Conservation (phyloP, 2,113 vertebrate species). For the Lepus timidus region DNA sequence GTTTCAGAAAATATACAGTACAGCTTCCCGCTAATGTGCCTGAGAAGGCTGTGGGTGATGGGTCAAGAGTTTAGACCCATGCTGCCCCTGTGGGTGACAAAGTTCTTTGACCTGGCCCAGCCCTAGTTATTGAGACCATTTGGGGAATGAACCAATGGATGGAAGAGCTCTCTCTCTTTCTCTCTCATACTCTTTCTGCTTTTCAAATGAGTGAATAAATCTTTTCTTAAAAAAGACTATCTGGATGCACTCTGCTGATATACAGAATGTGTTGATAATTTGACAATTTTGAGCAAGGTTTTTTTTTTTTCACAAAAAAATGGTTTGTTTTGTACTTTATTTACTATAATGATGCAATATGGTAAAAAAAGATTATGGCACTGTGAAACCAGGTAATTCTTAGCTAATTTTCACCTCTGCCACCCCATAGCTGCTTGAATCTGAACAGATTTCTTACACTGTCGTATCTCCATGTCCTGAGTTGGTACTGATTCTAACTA, state of each 20-base stretch:
- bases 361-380: background rate
- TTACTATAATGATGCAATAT: slow-evolving; percentile 10
- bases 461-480: background rate
- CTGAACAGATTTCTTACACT: background rate
- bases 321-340: background rate
- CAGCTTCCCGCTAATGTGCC: too few relatives aligned
- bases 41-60: too few relatives aligned
- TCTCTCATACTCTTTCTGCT: background rate
- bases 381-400: background rate
- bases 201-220: background rate
- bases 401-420: background rate
- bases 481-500: background rate
- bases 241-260: background rate
- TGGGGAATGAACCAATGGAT: too few relatives aligned
- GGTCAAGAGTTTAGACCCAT: too few relatives aligned
- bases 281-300: background rate
- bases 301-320: background rate
- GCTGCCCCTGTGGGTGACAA: too few relatives aligned
- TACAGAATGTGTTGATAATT: background rate
- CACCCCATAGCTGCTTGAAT: background rate
- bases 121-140: too few relatives aligned
- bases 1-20: background rate
- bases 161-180: background rate
- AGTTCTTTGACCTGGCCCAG: too few relatives aligned
- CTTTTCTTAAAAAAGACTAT: background rate